Evolutionary conservation across 1,140 invertebrate species (phyloP), one percentile per base, ranked within the genome.

Genomic region (Musca domestica): DNA sequence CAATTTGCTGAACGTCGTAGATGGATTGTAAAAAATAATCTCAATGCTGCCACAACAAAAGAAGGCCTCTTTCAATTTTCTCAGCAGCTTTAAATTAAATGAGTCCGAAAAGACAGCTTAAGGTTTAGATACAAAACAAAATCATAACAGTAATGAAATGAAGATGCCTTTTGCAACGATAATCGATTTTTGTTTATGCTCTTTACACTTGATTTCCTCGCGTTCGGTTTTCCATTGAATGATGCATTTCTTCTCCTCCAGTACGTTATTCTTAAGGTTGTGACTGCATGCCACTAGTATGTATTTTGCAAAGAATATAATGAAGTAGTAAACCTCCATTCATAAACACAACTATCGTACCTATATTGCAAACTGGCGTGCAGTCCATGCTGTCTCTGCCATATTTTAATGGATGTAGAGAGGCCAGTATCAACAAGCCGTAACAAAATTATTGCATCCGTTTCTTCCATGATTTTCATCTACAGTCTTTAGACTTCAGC

Each of bases 261-360:
- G 14, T 64, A 56, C 48, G 51, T 7, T 30, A 48, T 48, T 66
- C 63, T 66, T 27, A 56, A 27, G 64, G 72, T 41, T 69, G 67
- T 69, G 67, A 67, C 71, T 63, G 64, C 10, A 17, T 51, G 20
- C 6, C 46, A 23, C 14, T 14, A 15, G 34, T 47, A 46, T 66
- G 72, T 27, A 69, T 70, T 68, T 56, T 66, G 68, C 71, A 69
- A 67, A 71, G 69, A 30, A 64, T 79, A 80, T 80, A 80, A 80
- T 78, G 76, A 80, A 80, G 78, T 80, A 80, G 78, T 80, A 80
- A 80, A 80, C 77, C n/a, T 73, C 74, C 78, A 80, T 80, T 80
- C 78, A 80, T 78, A 80, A 80, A 80, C 70, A 69, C 73, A 74
- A 74, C 74, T 74, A 19, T 51, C 48, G 48, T 14, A 51, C 20